Conservation (phyloP, 2,797 vertebrate genomes). For the Malurus leucopterus region DNA sequence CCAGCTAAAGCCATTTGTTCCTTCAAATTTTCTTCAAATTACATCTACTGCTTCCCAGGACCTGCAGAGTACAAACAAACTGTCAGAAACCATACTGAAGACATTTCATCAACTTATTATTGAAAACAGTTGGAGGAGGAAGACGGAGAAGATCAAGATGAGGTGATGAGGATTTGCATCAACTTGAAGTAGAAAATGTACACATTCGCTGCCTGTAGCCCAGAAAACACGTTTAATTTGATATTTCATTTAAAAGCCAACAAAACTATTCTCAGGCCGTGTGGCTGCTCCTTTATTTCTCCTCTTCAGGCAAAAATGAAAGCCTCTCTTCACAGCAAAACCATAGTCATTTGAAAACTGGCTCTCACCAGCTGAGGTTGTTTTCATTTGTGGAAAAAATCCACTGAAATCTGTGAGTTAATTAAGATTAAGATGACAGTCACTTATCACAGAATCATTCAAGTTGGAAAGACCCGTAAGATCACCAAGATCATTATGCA, state of each 20-base stretch:
- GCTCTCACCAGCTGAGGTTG: not conserved
- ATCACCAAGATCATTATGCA: not conserved
- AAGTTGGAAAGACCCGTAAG: not conserved
- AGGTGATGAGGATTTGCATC: conserved; percentile 9
- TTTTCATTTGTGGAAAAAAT: not conserved
- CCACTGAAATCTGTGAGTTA: not conserved
- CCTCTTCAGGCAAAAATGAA: not conserved
- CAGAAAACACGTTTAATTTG: not conserved
- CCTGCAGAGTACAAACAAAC: conserved; percentile 64
- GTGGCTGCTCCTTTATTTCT: not conserved
- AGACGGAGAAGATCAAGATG: not conserved
- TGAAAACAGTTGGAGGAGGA: conserved; percentile 24
- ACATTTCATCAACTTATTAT: conserved; percentile 54
- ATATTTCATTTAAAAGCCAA: not conserved
- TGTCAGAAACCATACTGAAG: conserved; percentile 67
- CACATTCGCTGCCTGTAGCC: not conserved
- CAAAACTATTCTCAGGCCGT: not conserved
- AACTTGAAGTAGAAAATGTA: not conserved
- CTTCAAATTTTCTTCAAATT: conserved; percentile 60
- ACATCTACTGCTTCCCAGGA: conserved; percentile 61
- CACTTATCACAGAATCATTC: not conserved
- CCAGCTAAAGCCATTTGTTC: conserved; percentile 87
- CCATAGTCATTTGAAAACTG: not conserved
- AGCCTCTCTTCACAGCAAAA: not conserved
- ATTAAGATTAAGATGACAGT: not conserved